phyloP scores from a whole-genome alignment of 2,888 invertebrate species.

The Tetragnatha montana region DNA sequence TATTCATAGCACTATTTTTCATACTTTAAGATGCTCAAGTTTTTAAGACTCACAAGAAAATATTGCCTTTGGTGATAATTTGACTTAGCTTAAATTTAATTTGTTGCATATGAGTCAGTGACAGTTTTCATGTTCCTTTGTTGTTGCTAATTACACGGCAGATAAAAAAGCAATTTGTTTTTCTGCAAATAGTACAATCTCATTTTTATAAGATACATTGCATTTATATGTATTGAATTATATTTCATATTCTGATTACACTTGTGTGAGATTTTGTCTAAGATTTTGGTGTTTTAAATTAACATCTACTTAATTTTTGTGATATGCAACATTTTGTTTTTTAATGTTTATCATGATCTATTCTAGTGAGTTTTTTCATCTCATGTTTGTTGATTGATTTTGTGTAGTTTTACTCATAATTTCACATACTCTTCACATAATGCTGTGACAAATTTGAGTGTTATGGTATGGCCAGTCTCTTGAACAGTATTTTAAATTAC shows the following conservation, averaged over 20 bases:
- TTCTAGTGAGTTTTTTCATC: too few species aligned
- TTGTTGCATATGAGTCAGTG: not conserved
- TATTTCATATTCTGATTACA: not conserved
- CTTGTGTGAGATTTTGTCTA: not conserved
- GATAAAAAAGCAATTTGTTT: not conserved
- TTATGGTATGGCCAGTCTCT: too few species aligned
- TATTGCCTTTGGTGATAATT: not conserved
- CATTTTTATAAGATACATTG: not conserved
- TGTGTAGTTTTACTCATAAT: too few species aligned
- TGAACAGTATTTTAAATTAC: too few species aligned
- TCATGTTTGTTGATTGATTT: too few species aligned
- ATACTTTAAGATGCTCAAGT: not conserved
- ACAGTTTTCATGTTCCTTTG: not conserved
- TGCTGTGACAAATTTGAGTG: too few species aligned
- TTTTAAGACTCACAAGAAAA: not conserved
- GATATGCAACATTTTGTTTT: too few species aligned
- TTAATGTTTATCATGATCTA: too few species aligned
- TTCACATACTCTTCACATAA: too few species aligned
- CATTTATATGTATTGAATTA: constrained; percentile 13
- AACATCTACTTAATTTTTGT: too few species aligned
- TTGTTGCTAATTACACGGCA: not conserved
- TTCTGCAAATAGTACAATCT: not conserved
- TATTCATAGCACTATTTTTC: not conserved
- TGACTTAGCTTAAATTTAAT: not conserved
- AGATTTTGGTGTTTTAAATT: too few species aligned